Percentiles rank a stretch among this genome's conserved stretches.
Evolutionary conservation across 2,113 vertebrate genomes (phyloP).

Genomic region (Grammomys dolichurus): DNA sequence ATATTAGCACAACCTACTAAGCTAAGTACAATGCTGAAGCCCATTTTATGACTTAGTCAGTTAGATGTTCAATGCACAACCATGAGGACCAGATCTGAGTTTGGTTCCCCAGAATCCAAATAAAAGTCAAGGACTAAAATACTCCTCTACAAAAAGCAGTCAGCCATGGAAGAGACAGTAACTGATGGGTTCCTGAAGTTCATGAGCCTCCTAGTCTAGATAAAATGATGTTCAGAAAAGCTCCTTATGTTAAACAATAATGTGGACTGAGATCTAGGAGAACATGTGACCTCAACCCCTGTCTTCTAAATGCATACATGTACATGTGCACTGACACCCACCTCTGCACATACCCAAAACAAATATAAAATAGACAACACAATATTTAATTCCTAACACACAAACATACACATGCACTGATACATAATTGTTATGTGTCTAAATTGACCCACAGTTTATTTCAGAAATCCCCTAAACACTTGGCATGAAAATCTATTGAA

Average conservation of each 20-base stretch:
- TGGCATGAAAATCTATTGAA: background rate
- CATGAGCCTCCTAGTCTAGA: background rate
- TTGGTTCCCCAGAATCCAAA: background rate
- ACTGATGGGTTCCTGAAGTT: too few species aligned
- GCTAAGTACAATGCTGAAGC: background rate
- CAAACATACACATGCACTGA: background rate
- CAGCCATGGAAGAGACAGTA: too few species aligned
- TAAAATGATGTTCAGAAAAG: background rate
- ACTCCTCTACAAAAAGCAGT: too few species aligned
- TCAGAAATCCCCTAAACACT: slow-evolving; percentile 4
- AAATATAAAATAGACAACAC: background rate
- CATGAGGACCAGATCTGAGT: too few species aligned
- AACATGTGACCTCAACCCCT: background rate
- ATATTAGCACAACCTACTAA: background rate
- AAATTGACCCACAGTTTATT: background rate
- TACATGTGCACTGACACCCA: background rate
- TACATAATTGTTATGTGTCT: background rate
- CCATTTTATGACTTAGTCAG: background rate
- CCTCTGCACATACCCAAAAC: background rate
- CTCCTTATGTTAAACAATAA: too few species aligned
- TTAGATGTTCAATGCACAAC: too few species aligned
- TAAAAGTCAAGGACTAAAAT: background rate
- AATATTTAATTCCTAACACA: too few species aligned
- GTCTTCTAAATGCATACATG: background rate
- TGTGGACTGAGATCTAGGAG: too few species aligned